phyloP scores from a whole-genome alignment of 2,113 vertebrate species.

The Callopanchax toddi region DNA sequence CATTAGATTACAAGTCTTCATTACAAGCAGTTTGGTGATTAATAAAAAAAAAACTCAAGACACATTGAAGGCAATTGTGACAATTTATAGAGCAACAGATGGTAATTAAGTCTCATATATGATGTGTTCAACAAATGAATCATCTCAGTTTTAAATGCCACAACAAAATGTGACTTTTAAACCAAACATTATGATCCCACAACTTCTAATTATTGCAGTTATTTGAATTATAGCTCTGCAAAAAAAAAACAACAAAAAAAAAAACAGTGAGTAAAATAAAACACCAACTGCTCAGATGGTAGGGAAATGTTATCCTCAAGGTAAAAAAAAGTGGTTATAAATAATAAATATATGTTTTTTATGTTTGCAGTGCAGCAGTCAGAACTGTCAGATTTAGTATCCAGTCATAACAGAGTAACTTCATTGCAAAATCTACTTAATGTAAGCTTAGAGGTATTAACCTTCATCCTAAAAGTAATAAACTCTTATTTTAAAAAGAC shows the following conservation, averaged over 20 bases:
- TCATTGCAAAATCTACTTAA: background rate
- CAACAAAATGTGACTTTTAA: background rate
- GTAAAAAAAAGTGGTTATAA: background rate
- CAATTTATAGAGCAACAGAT: background rate
- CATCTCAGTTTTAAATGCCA: conserved; percentile 22
- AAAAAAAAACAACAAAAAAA: too few species aligned
- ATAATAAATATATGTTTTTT: background rate
- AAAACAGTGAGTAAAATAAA: background rate
- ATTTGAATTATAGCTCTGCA: background rate
- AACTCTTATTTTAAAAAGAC: too few species aligned
- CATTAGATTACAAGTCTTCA: conserved; percentile 1
- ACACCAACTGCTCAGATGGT: background rate
- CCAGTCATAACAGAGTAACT: background rate
- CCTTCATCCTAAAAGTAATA: too few species aligned
- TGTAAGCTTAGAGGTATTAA: background rate
- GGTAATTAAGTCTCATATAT: background rate
- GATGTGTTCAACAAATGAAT: background rate
- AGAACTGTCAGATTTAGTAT: background rate
- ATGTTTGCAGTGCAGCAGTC: background rate
- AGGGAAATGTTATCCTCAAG: background rate
- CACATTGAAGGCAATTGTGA: too few species aligned
- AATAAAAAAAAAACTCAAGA: background rate
- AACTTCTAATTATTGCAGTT: background rate
- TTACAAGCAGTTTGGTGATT: background rate
- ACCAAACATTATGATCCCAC: background rate